These are phyloP conservation scores for Agriopis leucophaearia DNA, from an alignment of 2,888 invertebrate species.

Conservation along the genomic window DNA sequence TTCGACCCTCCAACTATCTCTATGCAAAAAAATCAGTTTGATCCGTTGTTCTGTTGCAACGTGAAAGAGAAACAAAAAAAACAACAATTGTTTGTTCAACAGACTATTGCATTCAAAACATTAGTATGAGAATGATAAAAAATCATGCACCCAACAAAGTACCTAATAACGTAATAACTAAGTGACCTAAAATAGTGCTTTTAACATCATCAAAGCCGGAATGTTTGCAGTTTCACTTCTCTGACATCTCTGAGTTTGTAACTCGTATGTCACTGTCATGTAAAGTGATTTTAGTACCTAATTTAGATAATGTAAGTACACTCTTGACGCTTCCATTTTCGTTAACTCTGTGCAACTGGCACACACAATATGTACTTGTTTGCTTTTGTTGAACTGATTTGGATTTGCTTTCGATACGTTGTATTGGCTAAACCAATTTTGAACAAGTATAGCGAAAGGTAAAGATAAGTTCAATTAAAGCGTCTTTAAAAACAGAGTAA, in stretches of 20 bases:
- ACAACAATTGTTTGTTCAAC: no score
- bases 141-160: background rate
- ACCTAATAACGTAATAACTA: background rate
- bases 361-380: constrained; percentile 21
- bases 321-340: constrained; percentile 5
- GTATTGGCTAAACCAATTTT: constrained; percentile 22
- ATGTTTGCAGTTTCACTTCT: background rate
- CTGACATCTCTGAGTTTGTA: no score
- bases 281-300: background rate
- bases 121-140: no score
- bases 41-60: no score
- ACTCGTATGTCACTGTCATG: no score
- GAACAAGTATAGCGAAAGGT: constrained; percentile 1
- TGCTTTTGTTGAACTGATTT: constrained; percentile 28
- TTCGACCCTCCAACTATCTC: no score
- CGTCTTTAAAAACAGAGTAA: no score
- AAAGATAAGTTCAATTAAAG: background rate
- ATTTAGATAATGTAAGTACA: background rate
- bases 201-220: constrained; percentile 22
- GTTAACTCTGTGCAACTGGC: background rate
- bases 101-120: no score
- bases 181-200: constrained; percentile 8
- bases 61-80: no score
- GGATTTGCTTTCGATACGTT: constrained; percentile 14
- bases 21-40: no score